Percentiles rank a stretch among this genome's conserved stretches.
These are phyloP conservation scores for Alexandromys fortis DNA, from an alignment of 2,113 vertebrate species.

Conservation along the genomic window DNA sequence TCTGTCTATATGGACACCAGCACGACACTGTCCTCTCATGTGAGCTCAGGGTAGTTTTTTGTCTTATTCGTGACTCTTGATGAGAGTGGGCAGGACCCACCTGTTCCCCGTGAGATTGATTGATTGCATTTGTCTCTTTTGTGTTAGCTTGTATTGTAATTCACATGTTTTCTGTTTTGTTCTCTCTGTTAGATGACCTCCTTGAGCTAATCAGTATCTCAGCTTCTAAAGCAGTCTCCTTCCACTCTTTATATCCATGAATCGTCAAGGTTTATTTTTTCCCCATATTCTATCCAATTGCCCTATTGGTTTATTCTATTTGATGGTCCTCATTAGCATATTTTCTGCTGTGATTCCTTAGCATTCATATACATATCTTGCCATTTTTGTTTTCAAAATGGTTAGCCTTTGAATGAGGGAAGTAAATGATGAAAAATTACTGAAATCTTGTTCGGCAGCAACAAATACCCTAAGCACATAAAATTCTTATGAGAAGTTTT, in stretches of 20 bases:
- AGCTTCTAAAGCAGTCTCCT: neutral
- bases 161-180: neutral
- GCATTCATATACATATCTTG: neutral
- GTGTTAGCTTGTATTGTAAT: neutral
- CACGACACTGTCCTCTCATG: neutral
- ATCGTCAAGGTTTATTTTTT: neutral
- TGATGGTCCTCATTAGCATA: neutral
- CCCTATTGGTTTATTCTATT: neutral
- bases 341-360: conserved; percentile 26
- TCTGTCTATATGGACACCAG: neutral
- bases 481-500: neutral
- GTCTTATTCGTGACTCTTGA: neutral
- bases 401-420: neutral
- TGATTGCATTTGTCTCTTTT: neutral
- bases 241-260: neutral
- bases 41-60: neutral
- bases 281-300: neutral
- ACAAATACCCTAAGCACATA: neutral
- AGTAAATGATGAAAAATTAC: conserved; percentile 17
- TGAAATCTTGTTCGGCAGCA: conserved; percentile 14
- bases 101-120: neutral
- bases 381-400: conserved; percentile 17
- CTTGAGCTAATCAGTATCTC: neutral
- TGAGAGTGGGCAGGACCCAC: neutral
- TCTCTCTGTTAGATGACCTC: neutral